Evolutionary conservation across 2,888 invertebrate genomes (phyloP).

Genomic region (Drosophila sordidula): DNA sequence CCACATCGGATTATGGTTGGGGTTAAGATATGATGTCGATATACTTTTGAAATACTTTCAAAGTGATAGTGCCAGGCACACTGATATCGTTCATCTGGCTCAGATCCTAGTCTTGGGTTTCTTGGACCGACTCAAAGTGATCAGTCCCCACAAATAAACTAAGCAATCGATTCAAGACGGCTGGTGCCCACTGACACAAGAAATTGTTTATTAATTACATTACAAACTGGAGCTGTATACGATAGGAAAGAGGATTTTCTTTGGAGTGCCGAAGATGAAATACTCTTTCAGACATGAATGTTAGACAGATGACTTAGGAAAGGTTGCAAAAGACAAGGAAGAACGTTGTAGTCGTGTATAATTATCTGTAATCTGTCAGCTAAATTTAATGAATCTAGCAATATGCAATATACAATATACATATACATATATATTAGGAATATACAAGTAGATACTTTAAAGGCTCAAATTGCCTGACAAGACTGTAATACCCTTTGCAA

Average conservation of each 20-base stretch:
- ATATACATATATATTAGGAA: too few species aligned
- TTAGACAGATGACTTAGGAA: too few species aligned
- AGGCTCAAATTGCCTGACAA: not conserved
- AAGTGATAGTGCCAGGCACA: not conserved
- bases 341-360: too few species aligned
- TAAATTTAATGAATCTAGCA: too few species aligned
- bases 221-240: not conserved
- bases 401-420: too few species aligned
- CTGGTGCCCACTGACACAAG: constrained; percentile 1
- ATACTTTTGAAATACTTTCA: not conserved
- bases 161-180: not conserved
- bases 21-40: not conserved
- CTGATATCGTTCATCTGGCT: not conserved
- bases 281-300: not conserved
- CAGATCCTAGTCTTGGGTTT: not conserved
- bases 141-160: not conserved
- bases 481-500: too few species aligned
- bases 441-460: too few species aligned
- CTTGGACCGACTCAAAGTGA: not conserved
- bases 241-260: not conserved
- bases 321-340: too few species aligned
- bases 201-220: constrained; percentile 1
- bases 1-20: not conserved
- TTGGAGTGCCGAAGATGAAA: not conserved
- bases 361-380: too few species aligned